Evolutionary conservation across 1,140 invertebrate genomes (phyloP).

Genomic region (Brachionus paranguensis): DNA sequence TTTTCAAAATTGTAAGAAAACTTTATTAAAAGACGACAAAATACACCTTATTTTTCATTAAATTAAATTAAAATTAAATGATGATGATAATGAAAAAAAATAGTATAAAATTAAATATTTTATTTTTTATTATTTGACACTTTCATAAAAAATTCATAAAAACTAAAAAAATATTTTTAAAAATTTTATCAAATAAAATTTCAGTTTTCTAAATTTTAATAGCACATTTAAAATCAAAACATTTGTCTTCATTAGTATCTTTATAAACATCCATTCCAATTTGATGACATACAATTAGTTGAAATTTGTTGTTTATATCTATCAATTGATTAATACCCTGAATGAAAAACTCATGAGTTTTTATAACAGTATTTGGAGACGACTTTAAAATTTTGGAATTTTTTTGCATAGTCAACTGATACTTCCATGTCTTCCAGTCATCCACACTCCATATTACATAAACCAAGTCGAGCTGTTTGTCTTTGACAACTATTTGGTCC

Average conservation of each 20-base stretch:
- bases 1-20: no score
- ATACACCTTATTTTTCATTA: no score
- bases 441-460: constrained; percentile 32
- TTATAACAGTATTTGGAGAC: not conserved
- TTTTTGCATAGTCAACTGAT: constrained; percentile 15
- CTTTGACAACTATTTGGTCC: not conserved
- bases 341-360: constrained; percentile 39
- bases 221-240: constrained; percentile 35
- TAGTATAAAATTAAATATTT: no score
- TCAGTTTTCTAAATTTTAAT: not conserved
- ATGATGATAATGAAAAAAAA: no score
- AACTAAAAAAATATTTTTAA: not conserved
- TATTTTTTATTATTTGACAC: not conserved
- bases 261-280: not conserved
- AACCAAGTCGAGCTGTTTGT: not conserved
- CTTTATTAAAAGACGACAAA: no score
- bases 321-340: not conserved
- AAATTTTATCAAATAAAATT: not conserved
- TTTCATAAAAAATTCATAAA: no score
- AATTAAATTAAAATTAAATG: no score
- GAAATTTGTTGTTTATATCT: constrained; percentile 5
- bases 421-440: constrained; percentile 30
- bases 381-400: constrained; percentile 7
- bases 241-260: constrained; percentile 17
- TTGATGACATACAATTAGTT: constrained; percentile 35